Evolutionary conservation across 2,888 invertebrate species (phyloP).

Genomic region (Polyommatus iphigenia): DNA sequence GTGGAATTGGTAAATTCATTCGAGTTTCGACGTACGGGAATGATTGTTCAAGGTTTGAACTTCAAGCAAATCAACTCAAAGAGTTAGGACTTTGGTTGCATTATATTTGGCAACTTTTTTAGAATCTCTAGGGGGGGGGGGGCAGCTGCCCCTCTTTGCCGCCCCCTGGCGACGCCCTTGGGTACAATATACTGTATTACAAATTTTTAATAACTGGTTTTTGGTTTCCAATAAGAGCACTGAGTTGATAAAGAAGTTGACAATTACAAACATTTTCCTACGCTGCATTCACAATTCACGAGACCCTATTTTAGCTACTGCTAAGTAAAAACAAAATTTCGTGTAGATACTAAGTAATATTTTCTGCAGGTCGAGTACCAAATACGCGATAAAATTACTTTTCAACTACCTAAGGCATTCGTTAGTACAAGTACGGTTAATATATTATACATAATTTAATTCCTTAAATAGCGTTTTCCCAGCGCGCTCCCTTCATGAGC

Average conservation of each 20-base stretch:
- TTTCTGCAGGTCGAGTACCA: slow-evolving; percentile 27
- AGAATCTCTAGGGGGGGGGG: too few relatives aligned
- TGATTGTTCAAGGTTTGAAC: too few relatives aligned
- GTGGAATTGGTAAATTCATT: too few relatives aligned
- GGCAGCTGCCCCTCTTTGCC: too few relatives aligned
- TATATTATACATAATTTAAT: slow-evolving; percentile 25
- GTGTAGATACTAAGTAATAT: neutral
- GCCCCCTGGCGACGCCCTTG: too few relatives aligned
- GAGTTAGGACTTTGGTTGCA: too few relatives aligned
- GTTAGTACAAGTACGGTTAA: slow-evolving; percentile 29
- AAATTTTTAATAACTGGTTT: slow-evolving; percentile 10
- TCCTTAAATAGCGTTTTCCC: slow-evolving; percentile 23
- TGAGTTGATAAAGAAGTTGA: neutral
- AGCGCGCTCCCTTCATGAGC: slow-evolving; percentile 25
- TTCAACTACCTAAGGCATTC: slow-evolving; percentile 34
- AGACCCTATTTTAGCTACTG: neutral
- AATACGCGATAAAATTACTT: slow-evolving; percentile 32
- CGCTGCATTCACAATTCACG: neutral
- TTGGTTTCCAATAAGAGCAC: slow-evolving; percentile 1
- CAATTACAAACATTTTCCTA: slow-evolving; percentile 26
- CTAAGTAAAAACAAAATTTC: slow-evolving; percentile 21
- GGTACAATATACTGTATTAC: slow-evolving; percentile 20
- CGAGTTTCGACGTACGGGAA: too few relatives aligned
- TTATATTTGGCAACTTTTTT: too few relatives aligned
- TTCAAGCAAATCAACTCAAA: too few relatives aligned